Evolutionary conservation across 2,113 vertebrate genomes (phyloP), one percentile per base, ranked within the genome.

Genomic region (Bettongia penicillata): DNA sequence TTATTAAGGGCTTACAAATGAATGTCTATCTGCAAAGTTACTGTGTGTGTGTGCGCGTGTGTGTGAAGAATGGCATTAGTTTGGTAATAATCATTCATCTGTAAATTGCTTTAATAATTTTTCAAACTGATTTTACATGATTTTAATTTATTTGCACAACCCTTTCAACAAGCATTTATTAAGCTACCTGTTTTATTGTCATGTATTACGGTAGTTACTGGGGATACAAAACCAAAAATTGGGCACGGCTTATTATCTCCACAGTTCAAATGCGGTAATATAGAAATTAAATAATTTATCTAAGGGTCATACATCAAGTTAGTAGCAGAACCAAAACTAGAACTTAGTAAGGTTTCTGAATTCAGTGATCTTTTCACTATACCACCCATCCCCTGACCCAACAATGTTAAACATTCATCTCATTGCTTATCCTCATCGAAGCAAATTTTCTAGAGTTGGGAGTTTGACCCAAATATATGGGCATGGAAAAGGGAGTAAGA

Each of bases 61-160:
- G 37, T 68, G 47, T 24, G 14, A 48, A 96, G 47, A 89, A 48
- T 28, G 51, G 51, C n/a, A 92, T n/a, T 49, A 50, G 89, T 57
- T 92, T 94, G 91, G 93, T 4, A 43, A 84, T 93, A 89, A 90
- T 37, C 92, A 19, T 91, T 90, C 91, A 91, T 91, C 93, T 37
- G 51, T 43, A 92, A 0, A 91, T 25, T 50, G 95, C 77, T 77
- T 91, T 57, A 95, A 31, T n/a, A 93, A 90, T 50, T 52, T 7
- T 90, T 43, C 48, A 53, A 53, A 49, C 43, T 91, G 93, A 28
- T 53, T 43, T 91, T 68, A 50, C 11, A 25, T 94, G 68, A 55
- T 91, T 49, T 25, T 3, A 93, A 31, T 10, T 57, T 55, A 91
- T 90, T 93, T 77, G 89, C 90, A 61, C 1, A 95, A 49, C 48